Evolutionary conservation across 2,888 invertebrate genomes (phyloP), one percentile per base, ranked within the genome.

Genomic region (Theristus sp.): DNA sequence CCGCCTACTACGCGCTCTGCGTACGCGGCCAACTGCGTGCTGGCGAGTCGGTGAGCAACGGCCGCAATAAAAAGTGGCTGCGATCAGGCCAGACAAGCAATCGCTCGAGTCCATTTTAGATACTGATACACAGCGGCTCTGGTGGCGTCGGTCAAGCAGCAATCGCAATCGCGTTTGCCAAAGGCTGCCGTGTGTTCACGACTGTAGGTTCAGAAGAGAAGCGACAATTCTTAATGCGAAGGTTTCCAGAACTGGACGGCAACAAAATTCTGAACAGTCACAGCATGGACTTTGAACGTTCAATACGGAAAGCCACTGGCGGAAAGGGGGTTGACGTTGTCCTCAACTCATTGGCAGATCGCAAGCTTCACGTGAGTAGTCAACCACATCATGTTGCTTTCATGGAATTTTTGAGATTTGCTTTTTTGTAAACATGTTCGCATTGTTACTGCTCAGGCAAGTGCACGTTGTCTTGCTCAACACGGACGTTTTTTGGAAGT

Each of bases 401-500:
- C n/a, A n/a, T n/a, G n/a, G n/a, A n/a, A n/a, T n/a, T n/a, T n/a
- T n/a, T n/a, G n/a, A n/a, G n/a, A n/a, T n/a, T n/a, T n/a, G n/a
- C n/a, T n/a, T n/a, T n/a, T n/a, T n/a, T n/a, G n/a, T n/a, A n/a
- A n/a, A n/a, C n/a, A n/a, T n/a, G n/a, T n/a, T 38, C 6, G 10
- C 6, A 38, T 38, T 38, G 6, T 27, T 10, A 22, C 17, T 27
- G 20, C 24, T 10, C 88, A 86, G 75, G 93, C 94, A 2, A 90
- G 90, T 61, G 82, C 96, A 27, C 83, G 94, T 69, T 89, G 94
- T 73, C 79, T 96, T 64, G 91, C 90, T 0, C 79, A 83, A 65
- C 89, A 90, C 73, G 96, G 94, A 25, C 83, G 93, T 63, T 98
- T 98, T 81, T 80, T 94, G 65, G 96, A 98, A 80, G 96, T 98